These are phyloP conservation scores for Lamellibrachia luymesi DNA, from an alignment of 1,140 invertebrate genomes.

Conservation along the genomic window DNA sequence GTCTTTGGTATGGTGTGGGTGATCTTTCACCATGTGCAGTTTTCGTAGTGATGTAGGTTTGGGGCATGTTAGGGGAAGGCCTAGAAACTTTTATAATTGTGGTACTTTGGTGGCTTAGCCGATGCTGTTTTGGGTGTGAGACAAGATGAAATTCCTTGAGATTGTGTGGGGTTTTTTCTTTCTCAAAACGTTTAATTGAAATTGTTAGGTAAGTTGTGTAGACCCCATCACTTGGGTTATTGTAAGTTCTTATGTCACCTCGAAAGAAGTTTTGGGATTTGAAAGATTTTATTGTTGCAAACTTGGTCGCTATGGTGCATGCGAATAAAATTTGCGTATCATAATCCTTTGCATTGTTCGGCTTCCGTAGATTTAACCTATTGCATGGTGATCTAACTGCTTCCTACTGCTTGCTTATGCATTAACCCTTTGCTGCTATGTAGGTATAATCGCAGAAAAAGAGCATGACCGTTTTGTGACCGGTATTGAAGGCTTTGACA, in stretches of 20 bases:
- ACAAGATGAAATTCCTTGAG: neutral
- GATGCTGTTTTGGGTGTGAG: neutral
- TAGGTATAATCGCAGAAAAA: slow-evolving; percentile 17
- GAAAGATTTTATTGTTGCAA: neutral
- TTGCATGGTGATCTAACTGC: neutral
- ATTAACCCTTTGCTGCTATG: neutral
- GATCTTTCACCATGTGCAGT: neutral
- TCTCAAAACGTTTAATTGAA: neutral
- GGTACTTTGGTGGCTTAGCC: neutral
- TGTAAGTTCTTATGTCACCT: neutral
- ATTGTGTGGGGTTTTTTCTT: neutral
- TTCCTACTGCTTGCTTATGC: neutral
- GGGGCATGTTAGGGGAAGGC: neutral
- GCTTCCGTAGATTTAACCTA: neutral
- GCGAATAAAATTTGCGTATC: neutral
- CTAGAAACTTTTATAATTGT: neutral
- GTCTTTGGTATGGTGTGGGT: neutral
- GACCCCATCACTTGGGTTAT: neutral
- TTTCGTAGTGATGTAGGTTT: neutral
- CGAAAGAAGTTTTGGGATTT: neutral
- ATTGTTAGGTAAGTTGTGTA: neutral
- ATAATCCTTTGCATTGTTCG: neutral
- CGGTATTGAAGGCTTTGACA: slow-evolving; percentile 37
- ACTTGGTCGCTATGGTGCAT: neutral
- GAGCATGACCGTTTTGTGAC: slow-evolving; percentile 19